Percentiles rank a stretch among this genome's conserved stretches.
phyloP scores from a whole-genome alignment of 2,797 vertebrate species.

The Siniperca obscura region DNA sequence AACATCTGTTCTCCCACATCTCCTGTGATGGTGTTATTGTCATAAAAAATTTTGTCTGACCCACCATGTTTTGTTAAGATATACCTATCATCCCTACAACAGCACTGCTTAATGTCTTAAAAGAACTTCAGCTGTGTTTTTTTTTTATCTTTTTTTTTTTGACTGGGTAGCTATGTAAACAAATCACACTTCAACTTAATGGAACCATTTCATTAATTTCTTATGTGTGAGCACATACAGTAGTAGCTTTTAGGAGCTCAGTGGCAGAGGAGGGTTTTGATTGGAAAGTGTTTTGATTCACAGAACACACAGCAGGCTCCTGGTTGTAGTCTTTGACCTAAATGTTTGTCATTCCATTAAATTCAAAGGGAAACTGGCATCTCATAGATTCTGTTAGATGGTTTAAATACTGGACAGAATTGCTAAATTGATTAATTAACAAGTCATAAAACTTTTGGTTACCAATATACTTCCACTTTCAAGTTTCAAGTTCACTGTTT shows the following conservation, averaged over 20 bases:
- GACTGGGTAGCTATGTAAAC: neutral
- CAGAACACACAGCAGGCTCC: neutral
- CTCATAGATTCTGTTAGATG: slow-evolving; percentile 2
- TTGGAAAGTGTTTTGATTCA: slow-evolving; percentile 20
- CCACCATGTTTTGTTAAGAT: slow-evolving; percentile 1
- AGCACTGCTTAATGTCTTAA: slow-evolving; percentile 10
- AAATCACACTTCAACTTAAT: neutral
- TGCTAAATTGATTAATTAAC: no score
- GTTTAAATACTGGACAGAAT: slow-evolving; percentile 21
- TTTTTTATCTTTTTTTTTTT: slow-evolving; percentile 1
- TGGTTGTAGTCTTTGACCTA: neutral
- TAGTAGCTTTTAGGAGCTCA: neutral
- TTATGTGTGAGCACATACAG: slow-evolving; percentile 1
- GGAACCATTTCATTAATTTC: slow-evolving; percentile 12
- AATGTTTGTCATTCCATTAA: neutral
- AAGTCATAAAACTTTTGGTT: neutral
- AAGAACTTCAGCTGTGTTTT: slow-evolving; percentile 2
- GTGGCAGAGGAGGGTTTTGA: neutral
- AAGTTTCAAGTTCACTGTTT: neutral
- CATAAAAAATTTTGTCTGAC: slow-evolving; percentile 6
- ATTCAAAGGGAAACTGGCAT: neutral
- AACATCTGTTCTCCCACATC: slow-evolving; percentile 21
- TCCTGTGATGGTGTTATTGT: neutral
- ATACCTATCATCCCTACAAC: neutral
- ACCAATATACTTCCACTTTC: neutral